phyloP scores from a whole-genome alignment of 2,888 invertebrate genomes.

The Willowsia nigromaculata region DNA sequence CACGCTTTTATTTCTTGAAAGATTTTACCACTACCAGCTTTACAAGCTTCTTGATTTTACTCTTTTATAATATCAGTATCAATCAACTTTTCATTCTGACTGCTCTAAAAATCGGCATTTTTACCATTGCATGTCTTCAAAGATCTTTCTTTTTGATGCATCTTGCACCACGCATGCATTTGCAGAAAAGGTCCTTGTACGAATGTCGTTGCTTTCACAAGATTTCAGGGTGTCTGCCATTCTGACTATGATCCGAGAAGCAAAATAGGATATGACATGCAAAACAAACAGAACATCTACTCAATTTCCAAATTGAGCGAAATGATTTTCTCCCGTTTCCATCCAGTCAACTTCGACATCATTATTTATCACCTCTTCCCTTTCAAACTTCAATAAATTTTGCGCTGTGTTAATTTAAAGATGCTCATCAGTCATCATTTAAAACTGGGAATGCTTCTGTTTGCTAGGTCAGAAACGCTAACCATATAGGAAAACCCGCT shows the following conservation, averaged over 20 bases:
- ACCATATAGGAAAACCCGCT: slow-evolving; percentile 48
- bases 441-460: not conserved
- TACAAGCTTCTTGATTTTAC: not conserved
- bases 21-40: not conserved
- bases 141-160: not conserved
- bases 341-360: slow-evolving; percentile 33
- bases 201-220: not conserved
- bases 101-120: slow-evolving; percentile 21
- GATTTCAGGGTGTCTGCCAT: not conserved
- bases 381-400: not conserved
- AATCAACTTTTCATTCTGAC: not conserved
- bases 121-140: not conserved
- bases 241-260: not conserved
- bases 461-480: slow-evolving; percentile 52
- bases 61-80: not conserved
- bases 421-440: not conserved
- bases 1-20: not conserved
- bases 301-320: slow-evolving; percentile 57
- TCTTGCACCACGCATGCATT: not conserved
- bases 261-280: not conserved
- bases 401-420: not conserved
- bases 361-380: slow-evolving; percentile 52
- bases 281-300: slow-evolving; percentile 33
- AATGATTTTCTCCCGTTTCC: slow-evolving; percentile 32
- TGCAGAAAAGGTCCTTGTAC: not conserved